Conservation (phyloP, 1,140 invertebrate genomes). For the Acromyrmex heyeri region DNA sequence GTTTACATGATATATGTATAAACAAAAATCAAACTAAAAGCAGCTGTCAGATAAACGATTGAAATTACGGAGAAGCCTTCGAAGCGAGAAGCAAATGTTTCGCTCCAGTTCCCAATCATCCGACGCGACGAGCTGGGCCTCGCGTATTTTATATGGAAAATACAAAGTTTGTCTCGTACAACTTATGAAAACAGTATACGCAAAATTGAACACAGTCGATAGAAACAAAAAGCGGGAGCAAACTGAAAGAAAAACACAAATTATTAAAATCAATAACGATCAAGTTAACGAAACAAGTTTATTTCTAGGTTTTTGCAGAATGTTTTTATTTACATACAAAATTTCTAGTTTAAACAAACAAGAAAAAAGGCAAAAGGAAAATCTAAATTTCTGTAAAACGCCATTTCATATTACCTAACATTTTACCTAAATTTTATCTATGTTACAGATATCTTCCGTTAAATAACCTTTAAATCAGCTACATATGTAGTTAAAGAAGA, state of each 20-base stretch:
- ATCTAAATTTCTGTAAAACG: background rate
- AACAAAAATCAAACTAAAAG: constrained; percentile 61
- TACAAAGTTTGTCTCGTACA: constrained; percentile 49
- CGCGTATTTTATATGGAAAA: constrained; percentile 61
- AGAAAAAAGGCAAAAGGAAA: background rate
- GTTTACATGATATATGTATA: background rate
- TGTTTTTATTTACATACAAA: background rate
- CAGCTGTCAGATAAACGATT: constrained; percentile 68
- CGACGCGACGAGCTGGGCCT: constrained; percentile 29
- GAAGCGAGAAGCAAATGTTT: constrained; percentile 74
- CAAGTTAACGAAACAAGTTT: background rate
- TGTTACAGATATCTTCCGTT: background rate
- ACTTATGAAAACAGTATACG: constrained; percentile 38
- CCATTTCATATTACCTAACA: background rate
- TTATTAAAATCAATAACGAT: constrained; percentile 35
- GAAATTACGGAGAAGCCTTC: constrained; percentile 70
- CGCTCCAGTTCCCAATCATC: constrained; percentile 76
- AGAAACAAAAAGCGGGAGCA: background rate
- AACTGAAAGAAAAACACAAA: background rate
- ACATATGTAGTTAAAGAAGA: background rate
- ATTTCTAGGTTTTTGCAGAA: background rate
- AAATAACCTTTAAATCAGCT: background rate
- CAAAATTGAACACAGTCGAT: constrained; percentile 21
- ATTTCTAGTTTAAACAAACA: background rate
- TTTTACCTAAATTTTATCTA: background rate